Conservation (phyloP, 2,113 vertebrate genomes). For the Mixornis gularis region DNA sequence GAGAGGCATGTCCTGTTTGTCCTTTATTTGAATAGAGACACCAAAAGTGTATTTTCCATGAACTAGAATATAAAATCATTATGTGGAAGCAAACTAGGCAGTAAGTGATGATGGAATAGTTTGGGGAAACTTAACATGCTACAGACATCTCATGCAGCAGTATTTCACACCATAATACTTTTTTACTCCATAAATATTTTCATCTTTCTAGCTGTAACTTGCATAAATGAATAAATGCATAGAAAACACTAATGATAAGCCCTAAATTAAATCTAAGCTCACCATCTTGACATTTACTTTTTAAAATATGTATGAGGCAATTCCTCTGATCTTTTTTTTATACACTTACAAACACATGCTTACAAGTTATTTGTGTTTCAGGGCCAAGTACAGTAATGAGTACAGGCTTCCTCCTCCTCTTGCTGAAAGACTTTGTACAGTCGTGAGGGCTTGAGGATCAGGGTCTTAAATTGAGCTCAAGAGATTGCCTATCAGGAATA, state of each 20-base stretch:
- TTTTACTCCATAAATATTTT: constrained; percentile 39
- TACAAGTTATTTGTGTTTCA: constrained; percentile 4
- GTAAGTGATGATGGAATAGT: not conserved
- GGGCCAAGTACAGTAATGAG: not conserved
- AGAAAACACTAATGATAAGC: constrained; percentile 3
- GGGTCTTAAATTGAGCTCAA: not conserved
- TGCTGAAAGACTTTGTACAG: not conserved
- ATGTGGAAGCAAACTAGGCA: not conserved
- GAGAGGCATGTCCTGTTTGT: not conserved
- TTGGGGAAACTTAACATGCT: not conserved
- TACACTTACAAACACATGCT: not conserved
- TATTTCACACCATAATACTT: not conserved
- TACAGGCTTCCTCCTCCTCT: not conserved
- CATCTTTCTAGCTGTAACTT: constrained; percentile 19
- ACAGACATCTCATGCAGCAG: not conserved
- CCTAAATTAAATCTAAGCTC: constrained; percentile 33
- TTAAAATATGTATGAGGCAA: constrained; percentile 48
- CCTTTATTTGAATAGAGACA: not conserved
- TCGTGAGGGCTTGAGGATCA: not conserved
- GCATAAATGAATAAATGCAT: constrained; percentile 53
- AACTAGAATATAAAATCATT: not conserved
- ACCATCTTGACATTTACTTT: constrained; percentile 7
- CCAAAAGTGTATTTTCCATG: not conserved
- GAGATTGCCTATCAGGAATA: not conserved
- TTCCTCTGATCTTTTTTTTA: constrained; percentile 31